Evolutionary conservation across 2,888 invertebrate genomes (phyloP), one percentile per base, ranked within the genome.

Genomic region (Hydriomena furcata): DNA sequence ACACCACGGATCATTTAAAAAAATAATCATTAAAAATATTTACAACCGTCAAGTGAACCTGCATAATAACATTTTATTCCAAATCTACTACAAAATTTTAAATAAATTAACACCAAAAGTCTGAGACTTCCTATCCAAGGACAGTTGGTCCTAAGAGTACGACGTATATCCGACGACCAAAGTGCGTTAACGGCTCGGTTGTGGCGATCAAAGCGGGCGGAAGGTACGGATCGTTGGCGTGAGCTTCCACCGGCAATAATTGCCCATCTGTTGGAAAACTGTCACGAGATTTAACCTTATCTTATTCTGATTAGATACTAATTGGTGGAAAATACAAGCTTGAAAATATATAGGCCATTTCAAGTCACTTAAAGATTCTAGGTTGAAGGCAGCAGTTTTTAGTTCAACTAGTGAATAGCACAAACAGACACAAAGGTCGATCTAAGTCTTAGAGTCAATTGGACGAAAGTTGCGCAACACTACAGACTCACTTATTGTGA

Each of bases 381-480:
- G 11, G n/a, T n/a, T n/a, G n/a, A n/a, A n/a, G n/a, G n/a, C n/a
- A n/a, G n/a, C n/a, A n/a, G n/a, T n/a, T n/a, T n/a, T n/a, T n/a
- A n/a, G n/a, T n/a, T n/a, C n/a, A n/a, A n/a, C n/a, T n/a, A n/a
- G n/a, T n/a, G n/a, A n/a, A n/a, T n/a, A n/a, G n/a, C n/a, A 11
- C 10, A 12, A 10, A 24, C 23, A 23, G 3, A 20, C 5, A 21
- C 17, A 20, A 20, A 35, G 20, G 34, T 34, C 20, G 20, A 20
- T 10, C 27, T 11, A 20, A 35, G 20, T 43, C 20, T 21, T 28
- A 1, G 7, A 35, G 37, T 38, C 37, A 27, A 37, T 43, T 32
- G 37, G n/a, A 37, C 8, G 11, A 32, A 47, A 32, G 37, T 43
- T 37, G 41, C 36, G 35, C 35, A 31, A 31, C 42, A 41, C 10